Conservation (phyloP, 2,113 vertebrate genomes). For the Thryonomys swinderianus region DNA sequence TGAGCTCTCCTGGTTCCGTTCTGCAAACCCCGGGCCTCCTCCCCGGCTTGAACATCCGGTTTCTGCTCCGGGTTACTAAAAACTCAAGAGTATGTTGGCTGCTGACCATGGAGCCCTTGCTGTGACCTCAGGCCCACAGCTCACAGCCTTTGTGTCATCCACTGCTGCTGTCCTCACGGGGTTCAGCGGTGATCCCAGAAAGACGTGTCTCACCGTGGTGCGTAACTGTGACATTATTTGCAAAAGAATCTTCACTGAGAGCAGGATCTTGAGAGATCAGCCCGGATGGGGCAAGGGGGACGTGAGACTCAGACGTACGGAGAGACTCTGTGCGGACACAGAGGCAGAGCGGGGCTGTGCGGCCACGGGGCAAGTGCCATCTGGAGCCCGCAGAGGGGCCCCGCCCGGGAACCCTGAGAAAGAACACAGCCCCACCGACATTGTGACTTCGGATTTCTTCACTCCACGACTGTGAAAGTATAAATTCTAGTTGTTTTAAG, state of each 20-base stretch:
- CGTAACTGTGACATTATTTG: background rate
- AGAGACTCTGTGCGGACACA: background rate
- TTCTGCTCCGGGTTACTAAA: background rate
- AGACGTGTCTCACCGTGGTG: background rate
- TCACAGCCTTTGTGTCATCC: no score
- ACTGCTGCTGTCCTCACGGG: no score
- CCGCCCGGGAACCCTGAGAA: background rate
- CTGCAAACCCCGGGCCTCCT: background rate
- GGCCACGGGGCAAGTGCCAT: background rate
- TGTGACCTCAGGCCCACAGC: background rate
- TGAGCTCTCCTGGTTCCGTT: background rate
- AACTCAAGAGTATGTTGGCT: background rate
- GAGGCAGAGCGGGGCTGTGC: background rate
- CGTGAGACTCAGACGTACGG: background rate
- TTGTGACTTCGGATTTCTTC: background rate
- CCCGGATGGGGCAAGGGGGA: background rate
- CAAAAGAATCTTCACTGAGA: background rate
- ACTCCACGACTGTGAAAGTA: background rate
- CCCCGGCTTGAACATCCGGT: background rate
- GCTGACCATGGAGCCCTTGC: background rate
- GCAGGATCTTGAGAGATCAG: background rate
- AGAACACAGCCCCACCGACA: background rate
- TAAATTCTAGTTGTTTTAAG: background rate
- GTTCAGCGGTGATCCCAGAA: background rate
- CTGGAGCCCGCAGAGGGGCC: background rate